A percentile compares a stretch with the other conserved stretches of the same genome.
Conservation (phyloP, 2,797 vertebrate species). For the Liparis tanakae region DNA sequence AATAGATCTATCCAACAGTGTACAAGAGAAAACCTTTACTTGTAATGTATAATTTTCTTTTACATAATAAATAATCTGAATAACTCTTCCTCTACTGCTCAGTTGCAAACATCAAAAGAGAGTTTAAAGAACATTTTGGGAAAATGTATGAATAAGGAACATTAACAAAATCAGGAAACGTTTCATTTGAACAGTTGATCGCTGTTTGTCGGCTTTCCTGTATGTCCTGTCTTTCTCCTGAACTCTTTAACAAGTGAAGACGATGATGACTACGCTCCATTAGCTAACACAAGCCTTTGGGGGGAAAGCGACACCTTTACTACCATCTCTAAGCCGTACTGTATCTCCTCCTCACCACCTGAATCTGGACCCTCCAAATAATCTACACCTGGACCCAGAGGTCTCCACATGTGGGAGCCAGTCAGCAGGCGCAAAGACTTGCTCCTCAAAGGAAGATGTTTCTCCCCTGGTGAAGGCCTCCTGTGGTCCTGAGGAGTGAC, state of each 20-base stretch:
- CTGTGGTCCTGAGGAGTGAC: background rate
- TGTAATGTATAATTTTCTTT: too few relatives aligned
- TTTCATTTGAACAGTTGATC: background rate
- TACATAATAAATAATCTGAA: too few relatives aligned
- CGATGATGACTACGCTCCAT: background rate
- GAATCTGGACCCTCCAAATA: background rate
- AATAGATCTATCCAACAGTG: background rate
- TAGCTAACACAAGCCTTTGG: background rate
- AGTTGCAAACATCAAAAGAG: background rate
- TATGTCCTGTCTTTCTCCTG: background rate
- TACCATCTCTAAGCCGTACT: background rate
- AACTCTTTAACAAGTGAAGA: background rate
- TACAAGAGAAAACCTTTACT: background rate
- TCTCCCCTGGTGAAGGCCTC: background rate
- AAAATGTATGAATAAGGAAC: background rate
- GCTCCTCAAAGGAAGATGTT: background rate
- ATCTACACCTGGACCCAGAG: background rate
- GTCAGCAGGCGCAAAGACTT: background rate
- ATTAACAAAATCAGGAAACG: background rate
- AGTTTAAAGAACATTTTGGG: background rate
- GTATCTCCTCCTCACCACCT: background rate
- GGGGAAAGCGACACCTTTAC: too few relatives aligned
- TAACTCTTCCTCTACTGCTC: too few relatives aligned
- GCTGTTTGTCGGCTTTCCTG: background rate
- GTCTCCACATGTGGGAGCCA: background rate